Base-by-base conservation (phyloP, 1,140 invertebrate species). In the Platyscapa corneri region DNA sequence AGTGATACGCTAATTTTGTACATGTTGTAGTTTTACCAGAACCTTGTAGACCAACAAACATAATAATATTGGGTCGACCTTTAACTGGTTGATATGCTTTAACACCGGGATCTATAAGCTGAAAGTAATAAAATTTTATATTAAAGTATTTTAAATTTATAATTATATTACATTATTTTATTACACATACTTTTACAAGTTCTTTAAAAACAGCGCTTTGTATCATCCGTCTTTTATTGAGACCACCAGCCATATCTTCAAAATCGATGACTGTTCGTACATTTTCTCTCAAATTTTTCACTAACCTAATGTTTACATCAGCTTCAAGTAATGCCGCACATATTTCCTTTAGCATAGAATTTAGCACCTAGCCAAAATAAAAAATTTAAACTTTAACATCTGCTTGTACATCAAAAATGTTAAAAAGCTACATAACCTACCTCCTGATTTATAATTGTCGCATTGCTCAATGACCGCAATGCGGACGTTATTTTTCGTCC, bases 21-120 rank as follows among this genome's bases (percentile, higher is more conserved):
- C 99, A 99, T 37, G 99, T 99, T 64, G 99, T 99, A 3, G 99
- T 99, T 95, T 99, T 99, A 90, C 99, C 99, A 87, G 98, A 99
- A 87, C 99, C 99, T 94, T 98, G 99, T 2, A 99, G 95, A 92
- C 99, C 99, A 83, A 99, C 99, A 95, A 99, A 99, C 99, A 99
- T 99, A 88, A 99, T 98, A 23, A 99, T 94, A 94, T 99, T 99
- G 74, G 97, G 95, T 90, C 97, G 96, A 65, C 98, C 98, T 95
- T 99, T 99, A 0, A 97, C 94, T 86, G 99, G 99, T 89, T 98
- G 97, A 94, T 98, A 99, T 16, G 98, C 97, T 93, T 99, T 99
- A 2, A 99, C 98, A 83, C 98, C 98, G 84, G 99, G 99, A 95
- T 99, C 99, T 82, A 99, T 98, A 32, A 99, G 94, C 97, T 98